Evolutionary conservation across 2,113 vertebrate genomes (phyloP).

Genomic region (Brachyhypopomus gauderio): DNA sequence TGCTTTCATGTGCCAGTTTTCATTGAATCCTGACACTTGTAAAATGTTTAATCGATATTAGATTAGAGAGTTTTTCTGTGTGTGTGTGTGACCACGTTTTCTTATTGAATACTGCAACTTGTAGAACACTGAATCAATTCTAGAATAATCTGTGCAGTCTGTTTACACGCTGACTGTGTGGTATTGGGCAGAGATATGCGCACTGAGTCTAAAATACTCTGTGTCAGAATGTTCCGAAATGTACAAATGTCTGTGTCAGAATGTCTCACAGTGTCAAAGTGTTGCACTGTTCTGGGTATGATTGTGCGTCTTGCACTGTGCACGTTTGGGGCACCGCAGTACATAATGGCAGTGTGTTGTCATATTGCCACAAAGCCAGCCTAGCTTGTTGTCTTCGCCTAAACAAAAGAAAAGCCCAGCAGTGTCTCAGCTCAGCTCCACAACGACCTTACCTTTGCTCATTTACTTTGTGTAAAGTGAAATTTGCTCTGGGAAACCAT

Average conservation of each 20-base stretch:
- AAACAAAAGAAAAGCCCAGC: constrained; percentile 61
- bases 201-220: background rate
- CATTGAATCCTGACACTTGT: too few species aligned
- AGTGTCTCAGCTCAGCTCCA: constrained; percentile 47
- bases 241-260: too few species aligned
- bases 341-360: constrained; percentile 29
- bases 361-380: constrained; percentile 36
- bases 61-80: background rate
- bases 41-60: background rate
- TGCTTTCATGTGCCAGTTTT: too few species aligned
- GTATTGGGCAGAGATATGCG: background rate
- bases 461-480: constrained; percentile 42
- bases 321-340: constrained; percentile 18
- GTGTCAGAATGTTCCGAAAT: background rate
- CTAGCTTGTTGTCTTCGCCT: constrained; percentile 50
- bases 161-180: background rate
- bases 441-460: constrained; percentile 54
- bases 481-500: constrained; percentile 36
- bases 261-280: constrained; percentile 9
- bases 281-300: constrained; percentile 7
- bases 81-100: background rate
- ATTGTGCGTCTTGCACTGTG: too few species aligned
- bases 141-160: too few species aligned
- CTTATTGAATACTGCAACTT: background rate
- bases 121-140: too few species aligned